Conservation (phyloP, 2,888 invertebrate species). For the Papilio protenor region DNA sequence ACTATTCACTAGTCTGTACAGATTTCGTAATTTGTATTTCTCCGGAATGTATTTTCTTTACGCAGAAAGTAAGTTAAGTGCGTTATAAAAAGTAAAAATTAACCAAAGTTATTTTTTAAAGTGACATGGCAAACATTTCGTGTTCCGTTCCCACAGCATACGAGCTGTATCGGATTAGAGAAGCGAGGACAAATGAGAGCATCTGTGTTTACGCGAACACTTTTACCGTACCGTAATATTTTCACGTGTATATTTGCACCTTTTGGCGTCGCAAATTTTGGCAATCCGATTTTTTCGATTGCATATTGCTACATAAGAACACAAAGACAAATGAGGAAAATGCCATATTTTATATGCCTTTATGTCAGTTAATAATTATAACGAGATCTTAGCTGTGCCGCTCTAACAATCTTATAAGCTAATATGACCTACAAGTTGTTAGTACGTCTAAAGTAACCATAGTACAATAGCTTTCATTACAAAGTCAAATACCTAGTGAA, state of each 20-base stretch:
- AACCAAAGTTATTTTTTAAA: neutral
- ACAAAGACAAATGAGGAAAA: too few species aligned
- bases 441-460: too few species aligned
- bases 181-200: slow-evolving; percentile 13
- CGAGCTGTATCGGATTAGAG: slow-evolving; percentile 14
- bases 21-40: neutral
- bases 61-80: neutral
- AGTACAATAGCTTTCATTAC: too few species aligned
- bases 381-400: too few species aligned
- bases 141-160: neutral
- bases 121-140: neutral
- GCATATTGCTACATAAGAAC: neutral
- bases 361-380: too few species aligned
- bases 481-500: too few species aligned
- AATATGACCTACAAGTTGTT: too few species aligned
- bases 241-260: slow-evolving; percentile 8
- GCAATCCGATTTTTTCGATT: neutral
- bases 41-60: neutral
- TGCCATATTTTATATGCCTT: too few species aligned
- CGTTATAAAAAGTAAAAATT: neutral
- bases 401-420: too few species aligned
- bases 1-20: neutral
- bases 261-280: neutral
- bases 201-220: slow-evolving; percentile 20
- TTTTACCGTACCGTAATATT: slow-evolving; percentile 10